Evolutionary conservation across 2,888 invertebrate genomes (phyloP), one percentile per base, ranked within the genome.

Genomic region (Microplitis manilae): DNA sequence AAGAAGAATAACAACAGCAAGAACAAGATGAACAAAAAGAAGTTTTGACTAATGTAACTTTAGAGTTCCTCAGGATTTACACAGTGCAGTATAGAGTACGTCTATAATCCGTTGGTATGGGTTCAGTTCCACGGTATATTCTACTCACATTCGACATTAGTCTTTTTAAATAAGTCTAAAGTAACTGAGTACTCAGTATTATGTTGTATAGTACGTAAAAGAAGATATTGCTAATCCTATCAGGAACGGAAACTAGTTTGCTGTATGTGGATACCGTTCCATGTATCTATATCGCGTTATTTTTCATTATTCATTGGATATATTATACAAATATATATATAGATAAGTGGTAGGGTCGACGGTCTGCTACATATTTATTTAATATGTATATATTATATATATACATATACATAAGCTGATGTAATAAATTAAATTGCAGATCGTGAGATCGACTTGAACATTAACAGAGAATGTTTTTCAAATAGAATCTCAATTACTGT

Each of bases 221-320:
- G 30, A 30, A 30, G 30, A 30, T 30, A 67, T 69, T 77, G 67
- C 67, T 73, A 69, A 77, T 62, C 74, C 79, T 77, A 73, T 74
- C 74, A 65, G 68, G 74, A 77, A 74, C 74, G 75, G 77, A 77
- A 77, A 77, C 77, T 68, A 73, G 77, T 77, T 77, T 77, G 61
- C 73, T 64, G 68, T 77, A 65, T 73, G 38, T 72, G 40, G 72
- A 67, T 77, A 73, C 62, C 62, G 68, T 73, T 30, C 30, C 30
- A 2, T 30, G 30, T 4, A 30, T 30, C 30, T 30, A 30, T 30
- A 30, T 30, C 30, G 30, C 30, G 30, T 30, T 30, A 30, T 30
- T 30, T 30, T 30, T 30, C 30, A 30, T 30, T 30, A 30, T 30
- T 30, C 30, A 30, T 30, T 30, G 30, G 30, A 30, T 30, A 30